phyloP scores from a whole-genome alignment of 2,113 vertebrate genomes.

The Notarius quadriscutis region DNA sequence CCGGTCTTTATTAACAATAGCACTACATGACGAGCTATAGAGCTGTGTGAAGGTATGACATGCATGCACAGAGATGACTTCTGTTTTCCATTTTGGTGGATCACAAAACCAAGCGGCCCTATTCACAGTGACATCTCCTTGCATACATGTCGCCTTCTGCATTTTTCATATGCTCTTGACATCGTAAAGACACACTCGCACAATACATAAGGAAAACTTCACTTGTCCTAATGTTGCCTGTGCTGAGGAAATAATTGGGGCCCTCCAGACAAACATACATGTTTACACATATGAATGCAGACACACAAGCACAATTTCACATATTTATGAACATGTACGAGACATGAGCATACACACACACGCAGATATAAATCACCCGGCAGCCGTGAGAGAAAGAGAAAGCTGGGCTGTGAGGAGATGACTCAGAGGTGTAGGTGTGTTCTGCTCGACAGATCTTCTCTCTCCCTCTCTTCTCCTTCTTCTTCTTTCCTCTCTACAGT shows the following conservation, averaged over 20 bases:
- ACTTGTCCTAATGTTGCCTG: constrained; percentile 41
- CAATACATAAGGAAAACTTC: constrained; percentile 18
- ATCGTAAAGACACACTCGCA: constrained; percentile 47
- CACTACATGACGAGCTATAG: constrained; percentile 21
- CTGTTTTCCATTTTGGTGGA: constrained; percentile 49
- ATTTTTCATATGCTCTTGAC: constrained; percentile 46
- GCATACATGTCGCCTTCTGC: constrained; percentile 35
- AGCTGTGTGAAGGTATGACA: constrained; percentile 41
- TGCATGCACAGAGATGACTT: constrained; percentile 37
- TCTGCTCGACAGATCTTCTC: constrained; percentile 45
- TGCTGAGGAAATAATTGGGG: constrained; percentile 31
- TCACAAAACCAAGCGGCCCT: constrained; percentile 33
- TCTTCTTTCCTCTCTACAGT: constrained; percentile 23
- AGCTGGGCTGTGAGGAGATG: constrained; percentile 53
- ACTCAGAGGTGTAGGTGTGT: constrained; percentile 61
- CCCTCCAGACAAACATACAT: neutral
- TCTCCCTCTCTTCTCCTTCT: constrained; percentile 39
- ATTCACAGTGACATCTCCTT: constrained; percentile 27
- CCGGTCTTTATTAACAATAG: constrained; percentile 44
- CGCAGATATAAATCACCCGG: constrained; percentile 32
- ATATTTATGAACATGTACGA: constrained; percentile 19
- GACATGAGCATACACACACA: constrained; percentile 21
- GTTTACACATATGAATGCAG: neutral
- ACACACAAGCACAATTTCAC: neutral
- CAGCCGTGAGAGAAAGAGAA: constrained; percentile 42